Conservation (phyloP, 1,140 invertebrate genomes). For the Ostrea edulis region DNA sequence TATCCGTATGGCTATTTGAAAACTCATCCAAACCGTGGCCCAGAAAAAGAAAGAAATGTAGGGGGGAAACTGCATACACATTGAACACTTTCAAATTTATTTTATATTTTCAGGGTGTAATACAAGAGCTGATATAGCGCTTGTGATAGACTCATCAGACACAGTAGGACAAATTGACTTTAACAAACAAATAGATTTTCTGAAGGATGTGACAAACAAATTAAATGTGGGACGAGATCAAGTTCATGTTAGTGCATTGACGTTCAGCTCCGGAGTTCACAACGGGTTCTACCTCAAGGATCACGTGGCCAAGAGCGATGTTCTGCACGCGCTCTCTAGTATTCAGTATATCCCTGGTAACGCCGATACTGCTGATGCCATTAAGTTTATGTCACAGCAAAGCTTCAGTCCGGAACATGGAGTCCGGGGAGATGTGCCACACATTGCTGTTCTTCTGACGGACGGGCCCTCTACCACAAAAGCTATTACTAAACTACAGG, state of each 20-base stretch:
- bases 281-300: slow-evolving; percentile 69
- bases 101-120: slow-evolving; percentile 61
- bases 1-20: neutral
- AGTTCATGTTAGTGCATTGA: slow-evolving; percentile 59
- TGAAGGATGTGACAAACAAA: slow-evolving; percentile 58
- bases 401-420: slow-evolving; percentile 64
- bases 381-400: slow-evolving; percentile 63
- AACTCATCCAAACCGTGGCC: too few relatives aligned
- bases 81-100: neutral
- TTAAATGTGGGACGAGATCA: slow-evolving; percentile 62
- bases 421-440: slow-evolving; percentile 56
- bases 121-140: slow-evolving; percentile 65
- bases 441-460: slow-evolving; percentile 65
- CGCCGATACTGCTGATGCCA: slow-evolving; percentile 64
- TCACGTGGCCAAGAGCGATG: slow-evolving; percentile 50
- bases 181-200: slow-evolving; percentile 55
- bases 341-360: slow-evolving; percentile 63
- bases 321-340: slow-evolving; percentile 58
- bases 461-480: slow-evolving; percentile 60
- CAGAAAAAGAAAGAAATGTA: too few relatives aligned
- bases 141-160: slow-evolving; percentile 67
- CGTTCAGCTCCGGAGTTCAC: slow-evolving; percentile 60
- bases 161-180: slow-evolving; percentile 64
- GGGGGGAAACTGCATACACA: neutral
- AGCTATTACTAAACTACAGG: slow-evolving; percentile 54